A percentile compares a stretch with the other conserved stretches of the same genome.
Evolutionary conservation across 2,113 vertebrate species (phyloP).

Genomic region (Ursus arctos): DNA sequence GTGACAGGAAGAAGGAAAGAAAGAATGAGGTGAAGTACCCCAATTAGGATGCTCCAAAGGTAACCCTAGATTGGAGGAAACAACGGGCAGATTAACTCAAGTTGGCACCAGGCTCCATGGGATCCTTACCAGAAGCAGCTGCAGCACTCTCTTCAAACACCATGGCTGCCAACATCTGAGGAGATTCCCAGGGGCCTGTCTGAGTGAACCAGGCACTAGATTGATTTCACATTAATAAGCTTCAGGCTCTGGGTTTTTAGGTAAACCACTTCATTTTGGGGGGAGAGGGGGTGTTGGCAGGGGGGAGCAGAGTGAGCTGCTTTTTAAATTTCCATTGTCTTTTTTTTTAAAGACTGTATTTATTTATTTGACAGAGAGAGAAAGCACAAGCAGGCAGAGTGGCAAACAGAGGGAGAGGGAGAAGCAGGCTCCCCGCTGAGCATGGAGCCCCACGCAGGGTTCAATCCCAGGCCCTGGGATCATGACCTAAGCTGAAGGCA

Average conservation of each 20-base stretch:
- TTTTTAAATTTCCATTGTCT: slow-evolving; percentile 17
- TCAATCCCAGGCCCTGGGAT: neutral
- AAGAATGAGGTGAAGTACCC: neutral
- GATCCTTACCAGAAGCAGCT: slow-evolving; percentile 24
- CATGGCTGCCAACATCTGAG: neutral
- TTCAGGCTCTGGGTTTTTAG: neutral
- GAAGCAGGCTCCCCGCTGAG: no score
- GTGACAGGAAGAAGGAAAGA: neutral
- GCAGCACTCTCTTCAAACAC: neutral
- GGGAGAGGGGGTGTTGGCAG: neutral
- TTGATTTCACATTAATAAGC: neutral
- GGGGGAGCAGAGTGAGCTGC: neutral
- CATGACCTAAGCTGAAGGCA: neutral
- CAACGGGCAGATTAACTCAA: neutral
- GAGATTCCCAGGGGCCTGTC: neutral
- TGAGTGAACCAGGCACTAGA: neutral
- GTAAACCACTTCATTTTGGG: neutral
- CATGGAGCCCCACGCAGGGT: no score
- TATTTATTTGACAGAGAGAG: no score
- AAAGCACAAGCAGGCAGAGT: no score
- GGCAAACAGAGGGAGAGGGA: no score
- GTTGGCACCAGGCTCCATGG: neutral
- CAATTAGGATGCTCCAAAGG: slow-evolving; percentile 7
- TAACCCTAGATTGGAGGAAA: slow-evolving; percentile 4
- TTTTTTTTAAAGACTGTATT: neutral